Base-by-base conservation (phyloP, 2,888 invertebrate genomes). In the Eurois occulta region DNA sequence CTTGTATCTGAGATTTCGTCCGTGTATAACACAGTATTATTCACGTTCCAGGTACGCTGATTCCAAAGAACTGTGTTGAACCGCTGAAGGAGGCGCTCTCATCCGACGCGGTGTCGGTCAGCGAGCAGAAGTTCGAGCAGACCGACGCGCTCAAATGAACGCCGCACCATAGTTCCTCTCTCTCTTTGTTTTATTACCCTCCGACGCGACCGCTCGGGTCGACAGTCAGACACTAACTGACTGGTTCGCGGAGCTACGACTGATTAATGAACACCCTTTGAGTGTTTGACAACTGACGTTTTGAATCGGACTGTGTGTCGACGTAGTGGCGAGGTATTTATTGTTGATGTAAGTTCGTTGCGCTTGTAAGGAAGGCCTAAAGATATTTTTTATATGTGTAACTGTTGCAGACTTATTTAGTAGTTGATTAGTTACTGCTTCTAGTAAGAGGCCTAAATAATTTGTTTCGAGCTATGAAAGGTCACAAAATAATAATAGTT, bases 61-160 rank as follows among this genome's bases (percentile, higher is more conserved):
- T 99, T 96, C 99, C 99, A 92, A 99, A 99, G 97, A 98, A 98
- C 92, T 99, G 98, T 93, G 98, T 98, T 90, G 98, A 98, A 90
- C 95, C 98, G 43, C 96, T 99, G 67, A 97, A 98, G 90, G 98
- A 98, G 91, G 98, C 98, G 82, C 97, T 99, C n/a, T 97, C 98
- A 65, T 97, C 98, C 46, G 98, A 99, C 95, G 98, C 98, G 13
- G 98, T 98, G 90, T 98, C 98, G 86, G 97, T 98, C 69, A 98
- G 97, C 92, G 98, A 98, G 94, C 97, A 97, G 92, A 97, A 96
- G 82, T 98, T 97, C 93, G 96, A 97, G 60, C 89, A 91, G 48
- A 74, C 91, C 32, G 96, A 95, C 90, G 90, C 86, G 75, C 91
- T 93, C 80, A 94, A 95, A 87, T 95, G 94, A 94, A 86, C 90